These are phyloP conservation scores for Cottus gobio DNA, from an alignment of 2,113 vertebrate species.

Conservation along the genomic window DNA sequence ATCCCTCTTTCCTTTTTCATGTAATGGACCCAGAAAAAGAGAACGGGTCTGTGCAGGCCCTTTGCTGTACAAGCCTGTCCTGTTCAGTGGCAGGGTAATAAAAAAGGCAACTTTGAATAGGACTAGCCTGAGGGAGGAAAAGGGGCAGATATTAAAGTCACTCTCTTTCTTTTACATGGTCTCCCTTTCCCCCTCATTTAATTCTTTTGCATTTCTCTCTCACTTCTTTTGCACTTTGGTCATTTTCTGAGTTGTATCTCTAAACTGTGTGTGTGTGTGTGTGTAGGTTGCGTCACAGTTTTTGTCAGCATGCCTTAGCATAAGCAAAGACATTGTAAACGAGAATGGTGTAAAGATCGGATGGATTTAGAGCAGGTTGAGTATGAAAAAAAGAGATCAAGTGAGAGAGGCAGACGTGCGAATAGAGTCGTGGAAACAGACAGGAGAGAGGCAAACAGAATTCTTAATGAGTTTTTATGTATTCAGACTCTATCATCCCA, in stretches of 20 bases:
- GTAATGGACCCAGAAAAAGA: slow-evolving; percentile 47
- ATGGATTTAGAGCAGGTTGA: neutral
- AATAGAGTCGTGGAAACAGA: neutral
- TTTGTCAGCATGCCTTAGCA: slow-evolving; percentile 17
- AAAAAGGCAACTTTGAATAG: slow-evolving; percentile 68
- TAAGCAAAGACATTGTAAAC: slow-evolving; percentile 17
- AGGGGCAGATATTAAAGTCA: slow-evolving; percentile 27
- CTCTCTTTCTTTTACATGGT: slow-evolving; percentile 27
- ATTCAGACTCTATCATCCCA: slow-evolving; percentile 43
- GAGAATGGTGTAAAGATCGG: slow-evolving; percentile 17
- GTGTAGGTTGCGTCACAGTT: neutral
- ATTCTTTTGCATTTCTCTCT: slow-evolving; percentile 27
- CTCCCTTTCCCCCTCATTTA: slow-evolving; percentile 6
- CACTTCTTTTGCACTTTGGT: slow-evolving; percentile 42
- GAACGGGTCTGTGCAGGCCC: slow-evolving; percentile 67
- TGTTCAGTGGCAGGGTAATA: slow-evolving; percentile 53
- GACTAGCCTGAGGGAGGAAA: slow-evolving; percentile 48
- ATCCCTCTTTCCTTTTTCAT: slow-evolving; percentile 47
- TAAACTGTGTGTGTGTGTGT: slow-evolving; percentile 9
- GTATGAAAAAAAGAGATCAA: slow-evolving; percentile 2
- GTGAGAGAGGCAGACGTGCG: neutral
- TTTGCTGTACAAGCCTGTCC: slow-evolving; percentile 60
- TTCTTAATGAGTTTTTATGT: slow-evolving; percentile 47
- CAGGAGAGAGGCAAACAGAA: slow-evolving; percentile 22
- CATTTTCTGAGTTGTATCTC: slow-evolving; percentile 27